These are phyloP conservation scores for Sclerurus mexicanus DNA, from an alignment of 2,113 vertebrate genomes.

Conservation along the genomic window DNA sequence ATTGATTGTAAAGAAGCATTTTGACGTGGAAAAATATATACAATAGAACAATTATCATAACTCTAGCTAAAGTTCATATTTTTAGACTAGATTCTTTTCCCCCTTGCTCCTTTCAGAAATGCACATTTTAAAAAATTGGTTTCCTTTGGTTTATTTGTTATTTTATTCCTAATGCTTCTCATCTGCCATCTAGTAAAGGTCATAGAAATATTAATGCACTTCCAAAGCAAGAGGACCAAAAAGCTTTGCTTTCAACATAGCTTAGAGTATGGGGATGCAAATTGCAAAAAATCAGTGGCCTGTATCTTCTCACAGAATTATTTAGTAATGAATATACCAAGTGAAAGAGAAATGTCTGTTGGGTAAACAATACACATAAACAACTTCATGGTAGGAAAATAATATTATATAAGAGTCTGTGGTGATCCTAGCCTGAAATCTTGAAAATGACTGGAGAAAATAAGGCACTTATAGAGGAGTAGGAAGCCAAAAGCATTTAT, in stretches of 20 bases:
- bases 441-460: conserved; percentile 50
- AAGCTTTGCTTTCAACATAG: conserved; percentile 68
- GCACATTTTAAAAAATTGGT: neutral
- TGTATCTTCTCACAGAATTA: conserved; percentile 75
- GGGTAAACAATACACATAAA: conserved; percentile 41
- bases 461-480: neutral
- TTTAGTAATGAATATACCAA: conserved; percentile 67
- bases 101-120: conserved; percentile 32
- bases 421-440: conserved; percentile 47
- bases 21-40: neutral
- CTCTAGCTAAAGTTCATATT: conserved; percentile 8
- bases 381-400: conserved; percentile 51
- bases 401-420: neutral
- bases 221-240: conserved; percentile 67
- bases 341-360: conserved; percentile 62
- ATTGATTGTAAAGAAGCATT: neutral
- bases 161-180: conserved; percentile 67
- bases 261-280: conserved; percentile 70
- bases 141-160: conserved; percentile 62
- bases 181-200: conserved; percentile 74
- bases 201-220: conserved; percentile 74
- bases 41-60: neutral
- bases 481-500: neutral
- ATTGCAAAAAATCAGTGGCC: conserved; percentile 78
- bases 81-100: conserved; percentile 15